Base-by-base conservation (phyloP, 2,113 vertebrate species). In the Hassar affinis region DNA sequence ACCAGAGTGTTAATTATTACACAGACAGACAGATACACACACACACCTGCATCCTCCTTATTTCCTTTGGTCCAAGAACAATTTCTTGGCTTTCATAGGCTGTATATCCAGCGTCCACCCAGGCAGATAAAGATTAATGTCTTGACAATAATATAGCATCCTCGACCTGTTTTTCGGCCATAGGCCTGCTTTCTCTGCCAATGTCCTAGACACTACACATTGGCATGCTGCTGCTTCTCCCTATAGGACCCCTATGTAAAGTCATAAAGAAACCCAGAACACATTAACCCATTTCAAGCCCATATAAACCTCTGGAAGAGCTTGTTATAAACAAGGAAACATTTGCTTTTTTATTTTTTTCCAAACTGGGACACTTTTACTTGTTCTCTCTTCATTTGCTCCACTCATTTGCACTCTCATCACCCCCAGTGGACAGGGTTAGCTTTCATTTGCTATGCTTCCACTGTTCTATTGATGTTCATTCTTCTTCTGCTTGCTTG, bases 1-100 rank as follows among this genome's bases (percentile, higher is more conserved):
- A 84, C 62, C 42, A 82, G 66, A 79, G 76, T 77, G 72, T 83
- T 85, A 75, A 87, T 69, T 52, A 71, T 42, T 42, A 42, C 38
- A 42, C 3, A 42, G 38, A 64, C 78, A 7, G 14, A 84, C 75
- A 69, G 7, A 45, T 14, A 8, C 33, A 69, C 35, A 85, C 72
- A 76, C 47, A 72, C 45, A 79, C 33, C 62, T 64, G 27, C 76
- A 25, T 79, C 11, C 68, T 68, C 20, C 14, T 80, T 25, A 54
- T 47, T 68, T 10, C 18, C 18, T 59, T 64, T 9, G 64, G 45
- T 17, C 57, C 33, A 57, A 54, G 49, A 38, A 80, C 8, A 69
- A 38, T 52, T 51, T 17, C 45, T 81, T 71, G 51, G 17, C 51
- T 81, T 54, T 59, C 61, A 77, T 42, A 51, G 18, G 20, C 22